Conservation (phyloP, 2,113 vertebrate genomes). For the Sminthopsis crassicaudata region DNA sequence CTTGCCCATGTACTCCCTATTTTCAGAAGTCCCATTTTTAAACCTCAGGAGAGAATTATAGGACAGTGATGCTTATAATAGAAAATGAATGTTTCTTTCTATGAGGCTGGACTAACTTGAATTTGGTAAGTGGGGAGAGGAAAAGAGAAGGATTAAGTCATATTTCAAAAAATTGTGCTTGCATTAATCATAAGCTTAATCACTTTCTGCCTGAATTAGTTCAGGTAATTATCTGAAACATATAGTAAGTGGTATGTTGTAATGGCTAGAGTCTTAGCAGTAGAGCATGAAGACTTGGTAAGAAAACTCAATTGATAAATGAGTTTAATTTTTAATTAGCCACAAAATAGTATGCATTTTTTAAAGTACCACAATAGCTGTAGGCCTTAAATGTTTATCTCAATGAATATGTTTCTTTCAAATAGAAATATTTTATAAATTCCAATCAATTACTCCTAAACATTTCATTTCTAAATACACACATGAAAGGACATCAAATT, state of each 20-base stretch:
- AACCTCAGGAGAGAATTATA: not conserved
- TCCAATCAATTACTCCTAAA: slow-evolving; percentile 56
- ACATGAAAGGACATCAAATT: slow-evolving; percentile 55
- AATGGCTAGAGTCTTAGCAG: not conserved
- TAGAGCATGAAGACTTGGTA: not conserved
- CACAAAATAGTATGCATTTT: slow-evolving; percentile 17
- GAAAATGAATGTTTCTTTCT: not conserved
- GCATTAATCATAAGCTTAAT: not conserved
- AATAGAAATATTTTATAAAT: slow-evolving; percentile 57
- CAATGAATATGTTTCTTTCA: slow-evolving; percentile 62
- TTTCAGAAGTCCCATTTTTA: not conserved
- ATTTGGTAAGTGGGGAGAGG: not conserved
- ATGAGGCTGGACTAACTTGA: not conserved
- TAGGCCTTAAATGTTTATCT: slow-evolving; percentile 34
- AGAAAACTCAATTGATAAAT: not conserved
- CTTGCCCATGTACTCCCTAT: not conserved
- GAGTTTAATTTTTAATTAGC: slow-evolving; percentile 41
- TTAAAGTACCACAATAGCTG: slow-evolving; percentile 22
- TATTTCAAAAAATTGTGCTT: not conserved
- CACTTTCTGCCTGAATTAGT: not conserved
- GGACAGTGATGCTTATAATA: not conserved
- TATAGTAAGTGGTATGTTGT: not conserved
- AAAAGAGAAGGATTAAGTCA: not conserved
- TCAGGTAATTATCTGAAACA: not conserved
- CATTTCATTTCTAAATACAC: slow-evolving; percentile 62